Percentiles rank a stretch among this genome's conserved stretches.
Conservation (phyloP, 2,113 vertebrate species). For the Cyanoderma ruficeps region DNA sequence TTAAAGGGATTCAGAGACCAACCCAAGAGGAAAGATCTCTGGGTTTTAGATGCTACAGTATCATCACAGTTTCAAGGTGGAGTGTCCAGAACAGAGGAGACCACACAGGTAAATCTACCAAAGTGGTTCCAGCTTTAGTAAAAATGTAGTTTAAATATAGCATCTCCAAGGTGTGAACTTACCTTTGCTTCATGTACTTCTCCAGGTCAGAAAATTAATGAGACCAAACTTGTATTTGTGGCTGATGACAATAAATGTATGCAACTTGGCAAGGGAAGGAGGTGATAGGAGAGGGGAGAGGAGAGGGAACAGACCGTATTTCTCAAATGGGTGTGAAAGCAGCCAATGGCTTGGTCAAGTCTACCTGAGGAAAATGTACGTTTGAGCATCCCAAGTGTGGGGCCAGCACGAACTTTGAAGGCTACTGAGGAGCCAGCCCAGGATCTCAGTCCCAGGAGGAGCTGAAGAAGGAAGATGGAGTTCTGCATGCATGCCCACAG, state of each 20-base stretch:
- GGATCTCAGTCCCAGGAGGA: neutral
- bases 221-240: neutral
- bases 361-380: neutral
- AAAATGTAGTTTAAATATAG: neutral
- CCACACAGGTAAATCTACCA: neutral
- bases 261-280: neutral
- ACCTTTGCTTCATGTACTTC: neutral
- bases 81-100: neutral
- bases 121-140: neutral
- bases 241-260: neutral
- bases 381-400: neutral
- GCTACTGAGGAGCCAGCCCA: accelerated
- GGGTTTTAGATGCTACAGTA: neutral
- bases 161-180: neutral
- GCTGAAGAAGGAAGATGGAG: neutral
- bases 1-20: neutral
- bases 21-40: neutral
- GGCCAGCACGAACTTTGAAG: neutral
- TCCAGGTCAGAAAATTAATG: neutral
- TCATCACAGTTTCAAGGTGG: neutral
- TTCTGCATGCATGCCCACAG: neutral
- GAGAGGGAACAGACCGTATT: neutral
- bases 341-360: neutral
- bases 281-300: neutral
- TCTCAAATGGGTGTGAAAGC: neutral